Evolutionary conservation across 2,113 vertebrate species (phyloP).

Genomic region (Arvicanthis niloticus): DNA sequence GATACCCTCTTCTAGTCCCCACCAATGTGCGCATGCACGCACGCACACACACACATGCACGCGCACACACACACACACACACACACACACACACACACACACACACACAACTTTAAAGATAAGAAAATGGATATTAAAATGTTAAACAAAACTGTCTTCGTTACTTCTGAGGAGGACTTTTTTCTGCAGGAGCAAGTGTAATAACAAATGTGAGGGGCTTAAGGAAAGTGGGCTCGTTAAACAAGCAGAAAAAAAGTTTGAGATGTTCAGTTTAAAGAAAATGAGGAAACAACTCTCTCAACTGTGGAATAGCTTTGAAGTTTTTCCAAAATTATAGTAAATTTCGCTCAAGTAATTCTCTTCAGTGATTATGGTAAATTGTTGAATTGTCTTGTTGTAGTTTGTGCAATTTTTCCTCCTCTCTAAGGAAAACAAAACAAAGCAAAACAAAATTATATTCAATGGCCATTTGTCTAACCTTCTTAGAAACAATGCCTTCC

Average conservation of each 20-base stretch:
- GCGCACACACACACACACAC: background rate
- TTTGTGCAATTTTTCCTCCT: background rate
- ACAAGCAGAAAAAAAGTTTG: background rate
- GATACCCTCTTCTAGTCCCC: background rate
- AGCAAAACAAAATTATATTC: constrained; percentile 10
- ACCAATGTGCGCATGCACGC: too few relatives aligned
- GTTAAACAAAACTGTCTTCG: background rate
- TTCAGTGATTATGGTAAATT: constrained; percentile 35
- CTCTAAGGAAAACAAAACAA: background rate
- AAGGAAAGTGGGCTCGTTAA: constrained; percentile 6
- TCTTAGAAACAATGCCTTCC: background rate
- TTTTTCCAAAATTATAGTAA: constrained; percentile 28
- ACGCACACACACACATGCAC: background rate
- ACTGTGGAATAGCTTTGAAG: background rate
- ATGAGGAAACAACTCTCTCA: background rate
- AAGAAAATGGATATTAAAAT: constrained; percentile 9
- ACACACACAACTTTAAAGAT: background rate
- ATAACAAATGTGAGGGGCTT: background rate
- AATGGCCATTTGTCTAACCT: background rate
- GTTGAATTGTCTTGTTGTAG: background rate
- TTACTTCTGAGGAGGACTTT: background rate
- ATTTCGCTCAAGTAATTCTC: constrained; percentile 15
- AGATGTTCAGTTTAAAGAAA: constrained; percentile 49
- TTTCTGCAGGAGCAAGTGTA: background rate
- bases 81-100: background rate